These are phyloP conservation scores for Scaptomyza caliginosa DNA, from an alignment of 2,888 invertebrate species.

Conservation along the genomic window DNA sequence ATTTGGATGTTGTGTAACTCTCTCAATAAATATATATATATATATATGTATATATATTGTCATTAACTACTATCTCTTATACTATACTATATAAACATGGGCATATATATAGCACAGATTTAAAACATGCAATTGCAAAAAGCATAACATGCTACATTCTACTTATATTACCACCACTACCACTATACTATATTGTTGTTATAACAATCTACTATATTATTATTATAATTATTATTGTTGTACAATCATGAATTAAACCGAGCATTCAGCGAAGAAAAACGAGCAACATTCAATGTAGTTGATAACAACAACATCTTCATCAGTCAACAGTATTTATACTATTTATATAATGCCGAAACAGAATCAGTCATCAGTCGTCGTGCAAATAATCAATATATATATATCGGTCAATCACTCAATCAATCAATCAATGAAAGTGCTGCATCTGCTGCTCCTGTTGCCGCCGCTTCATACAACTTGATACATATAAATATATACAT, in stretches of 20 bases:
- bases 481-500: slow-evolving; percentile 28
- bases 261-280: slow-evolving; percentile 13
- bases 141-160: slow-evolving; percentile 38
- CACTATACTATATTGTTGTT: slow-evolving; percentile 7
- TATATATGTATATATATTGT: slow-evolving; percentile 51
- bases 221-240: slow-evolving; percentile 38
- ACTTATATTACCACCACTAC: slow-evolving; percentile 19
- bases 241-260: slow-evolving; percentile 24
- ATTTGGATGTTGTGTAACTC: slow-evolving; percentile 76
- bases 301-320: slow-evolving; percentile 38
- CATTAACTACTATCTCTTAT: slow-evolving; percentile 62
- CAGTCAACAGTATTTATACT: slow-evolving; percentile 21
- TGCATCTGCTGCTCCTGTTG: slow-evolving; percentile 46
- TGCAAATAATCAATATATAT: slow-evolving; percentile 35
- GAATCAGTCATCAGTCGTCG: slow-evolving; percentile 37
- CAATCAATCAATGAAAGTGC: slow-evolving; percentile 43
- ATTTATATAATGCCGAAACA: slow-evolving; percentile 19
- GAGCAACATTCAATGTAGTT: slow-evolving; percentile 23
- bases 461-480: slow-evolving; percentile 47
- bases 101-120: slow-evolving; percentile 58
- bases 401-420: slow-evolving; percentile 30
- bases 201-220: slow-evolving; percentile 31
- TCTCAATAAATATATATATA: no score
- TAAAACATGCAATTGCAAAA: slow-evolving; percentile 40
- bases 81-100: slow-evolving; percentile 18